Evolutionary conservation across 2,888 invertebrate species (phyloP), one percentile per base, ranked within the genome.

Genomic region (Platypus cylindrus): DNA sequence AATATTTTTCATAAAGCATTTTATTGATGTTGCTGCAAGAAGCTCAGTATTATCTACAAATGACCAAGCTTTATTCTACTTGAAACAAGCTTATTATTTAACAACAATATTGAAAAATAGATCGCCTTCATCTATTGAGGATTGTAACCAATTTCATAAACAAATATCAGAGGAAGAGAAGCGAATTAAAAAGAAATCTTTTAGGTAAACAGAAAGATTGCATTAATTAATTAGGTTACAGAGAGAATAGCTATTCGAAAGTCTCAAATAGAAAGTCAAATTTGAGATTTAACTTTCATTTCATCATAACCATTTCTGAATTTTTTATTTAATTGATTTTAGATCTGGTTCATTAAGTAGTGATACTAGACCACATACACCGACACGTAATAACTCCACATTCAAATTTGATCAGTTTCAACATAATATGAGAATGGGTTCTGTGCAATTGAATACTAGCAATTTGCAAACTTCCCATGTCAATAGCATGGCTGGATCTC

Each of bases 51-150:
- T 75, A 37, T 67, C 71, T 8, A 70, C 75, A 0, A 61, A 66
- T 11, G 62, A 67, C 36, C 75, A 79, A 50, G 75, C 76, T 4
- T 60, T 70, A 2, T 68, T 77, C 40, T 83, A 80, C 49, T 60
- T 84, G 23, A 71, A 77, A 38, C 84, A 85, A 50, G 74, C 79
- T 1, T 70, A 71, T 39, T 67, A 80, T 33, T 62, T 86, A 2
- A 69, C 74, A 20, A 67, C 66, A 36, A 62, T 82, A 8, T 56
- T 79, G 14, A 64, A 68, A 40, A 73, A 73, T 5, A 37, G 36
- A 32, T 69, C 73, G 33, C 62, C 67, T 8, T 65, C 65, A 3
- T 71, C 70, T 30, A 66, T 67, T 22, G 58, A 60, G 4, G 65
- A 70, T 25, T 41, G 30, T 7, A 17, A 33, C 7, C 44, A 45